These are phyloP conservation scores for Cantharis rufa DNA, from an alignment of 2,888 invertebrate genomes.

Conservation along the genomic window DNA sequence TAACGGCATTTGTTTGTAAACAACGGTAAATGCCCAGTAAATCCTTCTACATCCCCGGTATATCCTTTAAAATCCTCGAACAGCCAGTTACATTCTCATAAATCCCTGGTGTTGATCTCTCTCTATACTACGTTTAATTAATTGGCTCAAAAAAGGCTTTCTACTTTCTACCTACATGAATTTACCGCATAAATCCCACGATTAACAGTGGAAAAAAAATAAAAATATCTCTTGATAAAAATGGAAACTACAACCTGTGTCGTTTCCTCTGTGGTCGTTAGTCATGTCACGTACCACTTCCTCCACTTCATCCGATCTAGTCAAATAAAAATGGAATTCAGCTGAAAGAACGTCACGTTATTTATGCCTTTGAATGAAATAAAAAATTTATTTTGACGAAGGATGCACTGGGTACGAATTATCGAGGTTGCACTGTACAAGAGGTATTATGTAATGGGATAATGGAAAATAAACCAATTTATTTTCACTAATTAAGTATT, in stretches of 20 bases:
- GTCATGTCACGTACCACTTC: not conserved
- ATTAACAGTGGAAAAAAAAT: too few relatives aligned
- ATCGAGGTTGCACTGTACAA: not conserved
- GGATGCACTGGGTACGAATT: not conserved
- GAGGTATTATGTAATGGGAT: not conserved
- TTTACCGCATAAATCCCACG: too few relatives aligned
- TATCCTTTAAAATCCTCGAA: too few relatives aligned
- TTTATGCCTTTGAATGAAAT: not conserved
- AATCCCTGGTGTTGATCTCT: too few relatives aligned
- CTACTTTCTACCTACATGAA: too few relatives aligned
- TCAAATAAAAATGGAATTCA: not conserved
- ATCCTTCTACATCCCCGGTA: too few relatives aligned
- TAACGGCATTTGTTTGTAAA: too few relatives aligned
- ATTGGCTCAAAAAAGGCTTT: too few relatives aligned
- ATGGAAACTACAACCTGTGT: not conserved
- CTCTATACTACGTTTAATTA: too few relatives aligned
- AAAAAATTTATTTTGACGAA: too few relatives aligned
- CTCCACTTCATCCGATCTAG: not conserved
- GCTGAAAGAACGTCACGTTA: not conserved
- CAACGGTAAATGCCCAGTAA: too few relatives aligned
- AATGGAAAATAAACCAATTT: not conserved
- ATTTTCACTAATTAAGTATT: not conserved
- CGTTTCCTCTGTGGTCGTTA: not conserved
- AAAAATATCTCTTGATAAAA: not conserved
- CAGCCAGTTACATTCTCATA: too few relatives aligned